Evolutionary conservation across 2,113 vertebrate genomes (phyloP), one percentile per base, ranked within the genome.

Genomic region (Cinclus cinclus): DNA sequence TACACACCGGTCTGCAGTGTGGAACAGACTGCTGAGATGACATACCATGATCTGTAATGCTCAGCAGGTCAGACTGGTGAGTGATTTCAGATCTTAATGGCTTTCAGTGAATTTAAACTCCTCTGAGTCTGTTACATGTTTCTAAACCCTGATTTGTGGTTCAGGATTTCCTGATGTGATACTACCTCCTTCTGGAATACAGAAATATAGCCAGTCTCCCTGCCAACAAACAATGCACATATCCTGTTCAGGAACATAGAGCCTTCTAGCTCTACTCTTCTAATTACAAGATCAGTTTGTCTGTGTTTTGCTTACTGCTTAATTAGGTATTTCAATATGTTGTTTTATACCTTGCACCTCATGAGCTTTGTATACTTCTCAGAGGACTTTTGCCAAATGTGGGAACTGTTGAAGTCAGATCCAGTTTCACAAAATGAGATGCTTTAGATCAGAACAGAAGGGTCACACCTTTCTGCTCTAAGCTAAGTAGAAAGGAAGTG

Each of bases 291-390:
- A 73, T 83, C n/a, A 50, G 16, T 27, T 80, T 81, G 39, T 81
- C 78, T 83, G 22, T 55, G 42, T 86, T 96, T 94, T 77, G 35
- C 42, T 90, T 84, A 49, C 41, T 87, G n/a, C 13, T 94, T 89
- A 46, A 80, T 80, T 60, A 49, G 56, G 41, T 42, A 70, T 94
- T 87, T 78, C 73, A 69, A 0, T 64, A 19, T 35, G 8, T 73
- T 83, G 23, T 76, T 86, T 83, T 53, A 31, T 58, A 56, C 22
- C 23, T 49, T 49, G 21, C 31, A 63, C 47, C 33, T 47, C 30
- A 8, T 55, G 21, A 87, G 17, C 44, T 80, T 74, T 95, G 68
- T 82, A 71, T 71, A 46, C 39, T 82, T 89, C 75, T 67, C 8
- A 78, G 30, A 75, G 46, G 60, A 80, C 33, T 85, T 27, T 47